These are phyloP conservation scores for Psilanteris sp. DNA, from an alignment of 1,140 invertebrate species.

Conservation along the genomic window DNA sequence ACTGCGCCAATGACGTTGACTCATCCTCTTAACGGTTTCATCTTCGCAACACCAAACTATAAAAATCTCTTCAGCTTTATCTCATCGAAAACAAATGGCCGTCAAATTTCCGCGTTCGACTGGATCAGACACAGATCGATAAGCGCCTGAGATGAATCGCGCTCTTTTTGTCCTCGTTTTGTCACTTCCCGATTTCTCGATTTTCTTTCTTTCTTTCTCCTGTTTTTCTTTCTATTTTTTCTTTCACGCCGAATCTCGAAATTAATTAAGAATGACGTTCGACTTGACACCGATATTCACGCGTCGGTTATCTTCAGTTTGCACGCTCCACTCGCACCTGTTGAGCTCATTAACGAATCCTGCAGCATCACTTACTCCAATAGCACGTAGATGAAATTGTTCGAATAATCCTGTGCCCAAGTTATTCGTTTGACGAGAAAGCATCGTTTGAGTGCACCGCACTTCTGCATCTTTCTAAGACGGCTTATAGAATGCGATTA, in stretches of 20 bases:
- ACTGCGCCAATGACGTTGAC: slow-evolving; percentile 7
- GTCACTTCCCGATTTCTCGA: too few relatives aligned
- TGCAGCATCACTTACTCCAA: slow-evolving; percentile 40
- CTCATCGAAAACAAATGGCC: slow-evolving; percentile 27
- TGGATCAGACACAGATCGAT: slow-evolving; percentile 37
- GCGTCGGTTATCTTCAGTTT: slow-evolving; percentile 38
- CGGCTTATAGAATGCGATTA: too few relatives aligned
- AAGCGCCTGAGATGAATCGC: slow-evolving; percentile 17
- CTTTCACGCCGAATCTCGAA: slow-evolving; percentile 6
- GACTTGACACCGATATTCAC: slow-evolving; percentile 35
- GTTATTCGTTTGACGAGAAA: not conserved
- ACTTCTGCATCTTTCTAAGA: slow-evolving; percentile 11
- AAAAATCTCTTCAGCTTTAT: slow-evolving; percentile 33
- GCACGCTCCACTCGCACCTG: slow-evolving; percentile 51
- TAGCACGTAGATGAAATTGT: slow-evolving; percentile 22
- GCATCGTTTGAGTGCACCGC: too few relatives aligned
- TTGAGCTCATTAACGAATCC: slow-evolving; percentile 60
- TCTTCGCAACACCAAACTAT: slow-evolving; percentile 23
- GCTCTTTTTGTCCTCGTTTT: slow-evolving; percentile 19
- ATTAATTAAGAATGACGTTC: slow-evolving; percentile 50
- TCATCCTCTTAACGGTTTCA: slow-evolving; percentile 13
- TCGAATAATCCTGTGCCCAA: too few relatives aligned
- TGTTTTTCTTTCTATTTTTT: slow-evolving; percentile 10
- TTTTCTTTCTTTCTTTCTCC: too few relatives aligned
- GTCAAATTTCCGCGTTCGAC: slow-evolving; percentile 3